Percentiles rank a stretch among this genome's conserved stretches.
Evolutionary conservation across 2,888 invertebrate genomes (phyloP).

Genomic region (Chelonus formosanus): DNA sequence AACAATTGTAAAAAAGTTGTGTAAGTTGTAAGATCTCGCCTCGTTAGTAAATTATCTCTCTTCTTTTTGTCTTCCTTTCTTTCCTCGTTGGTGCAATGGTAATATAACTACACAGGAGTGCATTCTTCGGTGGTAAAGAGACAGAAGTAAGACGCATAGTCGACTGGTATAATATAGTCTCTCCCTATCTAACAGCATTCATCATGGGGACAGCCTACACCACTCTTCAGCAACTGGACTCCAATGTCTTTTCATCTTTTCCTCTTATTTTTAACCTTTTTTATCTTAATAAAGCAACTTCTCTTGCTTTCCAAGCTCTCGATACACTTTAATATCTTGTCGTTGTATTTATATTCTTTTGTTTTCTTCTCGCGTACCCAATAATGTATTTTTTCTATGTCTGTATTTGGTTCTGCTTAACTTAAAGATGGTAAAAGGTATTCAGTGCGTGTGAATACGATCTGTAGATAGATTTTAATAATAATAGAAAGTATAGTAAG

Average conservation of each 20-base stretch:
- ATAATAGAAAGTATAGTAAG: not conserved
- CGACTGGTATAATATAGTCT: slow-evolving; percentile 48
- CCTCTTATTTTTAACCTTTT: not conserved
- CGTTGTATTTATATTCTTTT: not conserved
- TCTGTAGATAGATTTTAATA: slow-evolving; percentile 11
- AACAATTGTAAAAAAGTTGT: not conserved
- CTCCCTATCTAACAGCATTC: slow-evolving; percentile 56
- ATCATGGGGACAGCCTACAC: slow-evolving; percentile 58
- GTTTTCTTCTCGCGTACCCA: not conserved
- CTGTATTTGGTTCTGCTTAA: slow-evolving; percentile 11
- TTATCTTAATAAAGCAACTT: slow-evolving; percentile 2
- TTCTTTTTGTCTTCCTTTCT: slow-evolving; percentile 15
- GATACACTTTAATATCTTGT: too few species aligned
- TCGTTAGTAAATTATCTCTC: slow-evolving; percentile 2
- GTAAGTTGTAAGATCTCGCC: too few species aligned
- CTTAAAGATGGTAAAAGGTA: not conserved
- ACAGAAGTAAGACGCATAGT: slow-evolving; percentile 57
- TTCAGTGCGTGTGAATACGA: not conserved
- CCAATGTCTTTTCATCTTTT: slow-evolving; percentile 33
- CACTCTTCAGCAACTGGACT: slow-evolving; percentile 32
- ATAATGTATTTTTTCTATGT: not conserved
- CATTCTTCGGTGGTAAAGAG: slow-evolving; percentile 48
- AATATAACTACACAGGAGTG: slow-evolving; percentile 39
- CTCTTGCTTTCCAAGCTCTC: not conserved
- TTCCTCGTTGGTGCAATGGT: slow-evolving; percentile 24